These are phyloP conservation scores for Calameuta pallipes DNA, from an alignment of 2,888 invertebrate species.

Conservation along the genomic window DNA sequence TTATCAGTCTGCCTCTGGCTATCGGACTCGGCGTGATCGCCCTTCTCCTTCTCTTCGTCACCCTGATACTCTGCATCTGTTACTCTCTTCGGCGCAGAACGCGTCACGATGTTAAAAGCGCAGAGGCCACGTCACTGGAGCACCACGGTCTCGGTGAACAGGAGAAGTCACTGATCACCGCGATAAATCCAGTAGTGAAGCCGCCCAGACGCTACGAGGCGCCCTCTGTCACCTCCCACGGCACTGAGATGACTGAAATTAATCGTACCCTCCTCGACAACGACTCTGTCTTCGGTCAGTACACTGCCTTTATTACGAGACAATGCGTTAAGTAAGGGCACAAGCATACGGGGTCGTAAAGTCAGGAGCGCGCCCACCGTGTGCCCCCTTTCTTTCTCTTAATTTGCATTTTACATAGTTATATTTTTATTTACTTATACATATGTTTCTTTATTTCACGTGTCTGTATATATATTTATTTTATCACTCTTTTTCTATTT, in stretches of 20 bases:
- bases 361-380: neutral
- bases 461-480: too few relatives aligned
- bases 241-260: constrained; percentile 84
- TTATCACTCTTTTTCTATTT: neutral
- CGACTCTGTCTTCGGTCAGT: constrained; percentile 83
- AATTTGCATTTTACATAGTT: neutral
- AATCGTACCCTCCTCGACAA: constrained; percentile 84
- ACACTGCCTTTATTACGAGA: constrained; percentile 56
- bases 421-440: too few relatives aligned
- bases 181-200: constrained; percentile 87
- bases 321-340: constrained; percentile 37
- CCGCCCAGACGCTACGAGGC: constrained; percentile 83
- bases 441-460: too few relatives aligned
- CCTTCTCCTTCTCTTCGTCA: constrained; percentile 67
- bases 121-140: constrained; percentile 75
- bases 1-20: constrained; percentile 66
- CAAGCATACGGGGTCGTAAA: neutral
- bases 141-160: constrained; percentile 84
- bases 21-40: constrained; percentile 67
- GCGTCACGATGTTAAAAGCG: constrained; percentile 70
- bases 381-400: neutral
- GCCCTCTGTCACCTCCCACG: constrained; percentile 78
- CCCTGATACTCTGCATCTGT: constrained; percentile 70
- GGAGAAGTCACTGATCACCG: constrained; percentile 85
- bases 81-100: constrained; percentile 70